Evolutionary conservation across 2,888 invertebrate genomes (phyloP), one percentile per base, ranked within the genome.

Genomic region (Lepidocyrtoides sp.): DNA sequence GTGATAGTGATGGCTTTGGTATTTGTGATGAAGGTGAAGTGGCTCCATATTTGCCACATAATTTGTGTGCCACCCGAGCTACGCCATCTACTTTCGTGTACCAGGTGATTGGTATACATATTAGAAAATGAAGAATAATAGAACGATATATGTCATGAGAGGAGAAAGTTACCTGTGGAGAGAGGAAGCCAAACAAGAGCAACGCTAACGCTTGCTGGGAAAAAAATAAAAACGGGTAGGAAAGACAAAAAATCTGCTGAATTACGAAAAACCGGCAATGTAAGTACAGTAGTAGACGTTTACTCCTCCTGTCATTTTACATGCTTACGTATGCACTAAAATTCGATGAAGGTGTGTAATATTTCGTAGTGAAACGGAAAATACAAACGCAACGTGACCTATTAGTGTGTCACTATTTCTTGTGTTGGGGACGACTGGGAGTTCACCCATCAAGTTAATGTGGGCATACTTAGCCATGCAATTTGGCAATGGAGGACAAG

Each of bases 111-210:
- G n/a, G n/a, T n/a, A n/a, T n/a, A n/a, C n/a, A n/a, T n/a, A n/a
- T n/a, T n/a, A n/a, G n/a, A n/a, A n/a, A n/a, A 36, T 8, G 14
- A 44, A 1, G 14, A 54, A 17, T 84, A 69, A 85, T 75, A 41
- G 75, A 72, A 75, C 75, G 85, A 85, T 75, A 72, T 75, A 75
- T 85, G 85, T 75, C 85, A 85, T 41, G 75, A 12, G 36, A 57
- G 54, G n/a, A n/a, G n/a, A n/a, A n/a, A n/a, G n/a, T n/a, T n/a
- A n/a, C n/a, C n/a, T n/a, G n/a, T n/a, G n/a, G n/a, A 17, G 54
- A 17, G 17, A 54, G 54, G 14, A 14, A 12, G 54, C n/a, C 7
- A 44, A 51, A 17, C 17, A 5, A 54, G 54, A n/a, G n/a, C 2
- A 51, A 10, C 8, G 5, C 14, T 54, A n/a, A n/a, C 20, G 12